A percentile compares a stretch with the other conserved stretches of the same genome.
Evolutionary conservation across 2,888 invertebrate genomes (phyloP).

Genomic region (Gymnoscelis rufifasciata): DNA sequence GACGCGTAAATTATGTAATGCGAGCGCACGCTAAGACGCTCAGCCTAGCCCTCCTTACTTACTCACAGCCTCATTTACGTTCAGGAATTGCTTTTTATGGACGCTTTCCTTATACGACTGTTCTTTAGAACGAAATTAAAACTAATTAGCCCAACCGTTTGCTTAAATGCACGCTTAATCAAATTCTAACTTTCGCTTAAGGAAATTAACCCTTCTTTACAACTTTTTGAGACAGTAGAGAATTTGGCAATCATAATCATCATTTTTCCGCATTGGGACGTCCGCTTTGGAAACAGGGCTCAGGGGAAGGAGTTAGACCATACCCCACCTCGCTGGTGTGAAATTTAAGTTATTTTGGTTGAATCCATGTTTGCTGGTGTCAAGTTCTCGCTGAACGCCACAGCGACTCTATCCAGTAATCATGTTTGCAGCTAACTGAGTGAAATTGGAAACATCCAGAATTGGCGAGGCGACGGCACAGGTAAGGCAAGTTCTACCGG

Average conservation of each 20-base stretch:
- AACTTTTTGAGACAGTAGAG: too few relatives aligned
- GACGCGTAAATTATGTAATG: slow-evolving; percentile 46
- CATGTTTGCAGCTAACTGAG: slow-evolving; percentile 36
- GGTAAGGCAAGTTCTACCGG: slow-evolving; percentile 30
- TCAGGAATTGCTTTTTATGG: slow-evolving; percentile 38
- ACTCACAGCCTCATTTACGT: slow-evolving; percentile 38
- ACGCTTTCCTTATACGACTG: slow-evolving; percentile 36
- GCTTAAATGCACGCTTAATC: slow-evolving; percentile 18
- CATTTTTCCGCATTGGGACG: too few relatives aligned
- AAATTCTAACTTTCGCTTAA: slow-evolving; percentile 10
- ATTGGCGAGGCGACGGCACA: slow-evolving; percentile 18
- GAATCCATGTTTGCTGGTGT: slow-evolving; percentile 22
- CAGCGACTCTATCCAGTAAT: slow-evolving; percentile 31
- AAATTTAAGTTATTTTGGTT: too few relatives aligned
- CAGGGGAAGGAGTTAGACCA: too few relatives aligned
- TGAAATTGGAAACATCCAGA: slow-evolving; percentile 38
- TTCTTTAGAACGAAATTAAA: slow-evolving; percentile 35
- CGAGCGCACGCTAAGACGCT: slow-evolving; percentile 27
- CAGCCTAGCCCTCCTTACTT: slow-evolving; percentile 28
- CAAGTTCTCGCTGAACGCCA: slow-evolving; percentile 29
- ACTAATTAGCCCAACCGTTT: slow-evolving; percentile 23
- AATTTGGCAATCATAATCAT: too few relatives aligned
- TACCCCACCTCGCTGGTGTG: too few relatives aligned
- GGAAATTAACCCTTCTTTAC: slow-evolving; percentile 4
- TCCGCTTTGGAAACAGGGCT: too few relatives aligned